phyloP scores from a whole-genome alignment of 2,797 vertebrate genomes.

The Danio choprae region DNA sequence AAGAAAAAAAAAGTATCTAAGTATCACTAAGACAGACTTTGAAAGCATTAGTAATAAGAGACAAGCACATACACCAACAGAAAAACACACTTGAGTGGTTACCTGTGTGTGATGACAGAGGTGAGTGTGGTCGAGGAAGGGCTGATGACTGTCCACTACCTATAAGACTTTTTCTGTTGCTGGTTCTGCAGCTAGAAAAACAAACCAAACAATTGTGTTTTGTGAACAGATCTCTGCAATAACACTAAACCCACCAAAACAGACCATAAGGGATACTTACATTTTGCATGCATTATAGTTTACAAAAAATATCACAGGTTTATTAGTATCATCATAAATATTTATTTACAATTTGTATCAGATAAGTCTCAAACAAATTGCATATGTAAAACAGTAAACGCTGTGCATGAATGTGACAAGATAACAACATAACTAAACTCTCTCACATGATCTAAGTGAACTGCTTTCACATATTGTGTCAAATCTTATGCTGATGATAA shows the following conservation, averaged over 20 bases:
- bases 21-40: neutral
- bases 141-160: conserved; percentile 92
- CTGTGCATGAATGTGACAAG: conserved; percentile 1
- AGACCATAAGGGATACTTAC: neutral
- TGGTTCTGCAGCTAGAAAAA: conserved; percentile 91
- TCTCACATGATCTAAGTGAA: neutral
- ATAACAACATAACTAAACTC: neutral
- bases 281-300: neutral
- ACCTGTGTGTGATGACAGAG: conserved; percentile 96
- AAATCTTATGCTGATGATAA: too few relatives aligned
- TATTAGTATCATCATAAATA: neutral
- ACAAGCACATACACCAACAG: conserved; percentile 9
- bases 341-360: too few relatives aligned
- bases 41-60: neutral
- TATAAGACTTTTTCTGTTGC: conserved; percentile 96
- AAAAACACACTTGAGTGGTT: conserved; percentile 38
- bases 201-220: conserved; percentile 61
- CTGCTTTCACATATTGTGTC: neutral
- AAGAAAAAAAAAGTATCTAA: too few relatives aligned
- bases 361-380: neutral
- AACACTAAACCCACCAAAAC: neutral
- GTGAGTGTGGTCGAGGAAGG: conserved; percentile 93
- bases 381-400: neutral
- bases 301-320: conserved; percentile 1
- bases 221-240: conserved; percentile 2